Conservation (phyloP, 2,113 vertebrate genomes). For the Paracanthobrama guichenoti region DNA sequence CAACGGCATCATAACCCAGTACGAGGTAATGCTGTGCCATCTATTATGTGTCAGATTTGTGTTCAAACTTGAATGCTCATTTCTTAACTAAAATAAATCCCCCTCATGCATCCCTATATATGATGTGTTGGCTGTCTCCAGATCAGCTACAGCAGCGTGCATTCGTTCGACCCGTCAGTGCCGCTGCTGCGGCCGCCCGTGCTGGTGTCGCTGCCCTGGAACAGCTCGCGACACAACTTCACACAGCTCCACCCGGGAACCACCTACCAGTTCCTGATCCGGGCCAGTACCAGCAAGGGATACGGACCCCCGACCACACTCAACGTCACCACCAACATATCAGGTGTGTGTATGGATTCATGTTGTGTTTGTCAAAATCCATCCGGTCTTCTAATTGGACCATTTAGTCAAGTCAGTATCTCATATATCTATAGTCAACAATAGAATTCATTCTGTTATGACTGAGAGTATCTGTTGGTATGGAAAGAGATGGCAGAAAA, state of each 20-base stretch:
- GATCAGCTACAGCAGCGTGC: slow-evolving; percentile 91
- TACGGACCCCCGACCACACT: slow-evolving; percentile 89
- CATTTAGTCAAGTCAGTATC: not conserved
- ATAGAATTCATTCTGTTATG: not conserved
- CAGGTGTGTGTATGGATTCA: slow-evolving; percentile 75
- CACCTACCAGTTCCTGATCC: slow-evolving; percentile 93
- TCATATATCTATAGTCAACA: not conserved
- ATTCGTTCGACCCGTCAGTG: slow-evolving; percentile 93
- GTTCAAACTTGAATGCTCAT: not conserved
- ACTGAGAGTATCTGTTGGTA: not conserved
- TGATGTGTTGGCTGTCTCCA: slow-evolving; percentile 60
- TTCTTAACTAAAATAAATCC: too few relatives aligned
- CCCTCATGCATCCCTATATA: too few relatives aligned
- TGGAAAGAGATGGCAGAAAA: not conserved
- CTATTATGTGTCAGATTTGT: not conserved
- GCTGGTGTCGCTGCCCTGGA: slow-evolving; percentile 88
- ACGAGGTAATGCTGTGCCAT: slow-evolving; percentile 83
- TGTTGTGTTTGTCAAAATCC: not conserved
- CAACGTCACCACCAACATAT: slow-evolving; percentile 97
- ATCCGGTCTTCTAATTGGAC: not conserved
- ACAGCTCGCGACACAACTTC: slow-evolving; percentile 89
- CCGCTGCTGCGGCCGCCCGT: slow-evolving; percentile 86
- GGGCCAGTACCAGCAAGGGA: slow-evolving; percentile 93
- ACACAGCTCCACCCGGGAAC: slow-evolving; percentile 93
- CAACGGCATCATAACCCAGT: slow-evolving; percentile 96